Evolutionary conservation across 1,140 invertebrate genomes (phyloP), one percentile per base, ranked within the genome.

Genomic region (Steinernema feltiae): DNA sequence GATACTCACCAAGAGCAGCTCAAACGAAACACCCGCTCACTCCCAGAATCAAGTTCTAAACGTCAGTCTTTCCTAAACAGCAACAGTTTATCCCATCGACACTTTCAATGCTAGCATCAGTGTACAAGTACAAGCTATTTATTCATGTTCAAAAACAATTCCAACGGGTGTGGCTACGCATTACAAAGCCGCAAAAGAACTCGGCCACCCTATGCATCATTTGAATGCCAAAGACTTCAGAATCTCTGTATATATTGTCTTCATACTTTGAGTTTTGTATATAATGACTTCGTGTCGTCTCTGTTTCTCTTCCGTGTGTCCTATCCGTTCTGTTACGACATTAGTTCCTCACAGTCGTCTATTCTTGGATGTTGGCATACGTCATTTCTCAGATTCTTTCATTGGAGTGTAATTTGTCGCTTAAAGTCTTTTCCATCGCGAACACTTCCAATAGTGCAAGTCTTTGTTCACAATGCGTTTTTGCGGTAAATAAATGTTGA

Each of bases 231-330:
- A 63, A 63, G 53, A 63, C 53, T 63, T 15, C 53, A 63, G 53
- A 63, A 63, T 63, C 53, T 63, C 53, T 63, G 53, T 63, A 63
- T 63, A 63, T 63, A 63, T 27, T 12, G 53, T 17, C n/a, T n/a
- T n/a, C n/a, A n/a, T n/a, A n/a, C n/a, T n/a, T n/a, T n/a, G n/a
- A n/a, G n/a, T n/a, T n/a, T n/a, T n/a, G n/a, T n/a, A n/a, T n/a
- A n/a, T n/a, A n/a, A n/a, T n/a, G n/a, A n/a, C n/a, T n/a, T n/a
- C n/a, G n/a, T n/a, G n/a, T n/a, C n/a, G n/a, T n/a, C n/a, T n/a
- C n/a, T n/a, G n/a, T n/a, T n/a, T n/a, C n/a, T n/a, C n/a, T n/a
- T n/a, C n/a, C n/a, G n/a, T n/a, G n/a, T n/a, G n/a, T n/a, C n/a
- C n/a, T n/a, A n/a, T n/a, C n/a, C n/a, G n/a, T n/a, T n/a, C n/a